Evolutionary conservation across 2,113 vertebrate species (phyloP), one percentile per base, ranked within the genome.

Genomic region (Dendropsophus ebraccatus): DNA sequence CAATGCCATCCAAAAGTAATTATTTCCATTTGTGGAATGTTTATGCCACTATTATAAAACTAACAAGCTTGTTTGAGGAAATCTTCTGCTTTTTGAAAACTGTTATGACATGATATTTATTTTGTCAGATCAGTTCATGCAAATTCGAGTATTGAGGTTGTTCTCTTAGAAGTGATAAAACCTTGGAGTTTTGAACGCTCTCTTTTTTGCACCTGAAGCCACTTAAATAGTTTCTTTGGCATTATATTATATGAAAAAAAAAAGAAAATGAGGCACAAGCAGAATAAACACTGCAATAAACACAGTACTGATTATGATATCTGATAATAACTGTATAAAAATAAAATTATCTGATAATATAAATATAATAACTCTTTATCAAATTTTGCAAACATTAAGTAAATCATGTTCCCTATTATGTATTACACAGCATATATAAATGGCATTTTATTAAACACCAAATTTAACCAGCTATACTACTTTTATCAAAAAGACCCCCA

Each of bases 1-100:
- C 50, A 58, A 35, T 56, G 32, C 2, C 28, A 80, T 45, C 35
- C 60, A 37, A 80, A 80, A 11, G 41, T 60, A 80, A 80, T 60
- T 41, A 80, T 60, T 45, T 60, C 77, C 54, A 80, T 80, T 60
- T 60, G 52, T n/a, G 3, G n/a, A 79, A 79, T 60, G 77, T 60
- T 76, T 76, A 58, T 41, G 10, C 28, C 52, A 37, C 21, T 54
- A 78, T 56, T 37, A 58, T 56, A 80, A 80, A 60, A 80, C 35
- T 41, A 60, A 80, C 32, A 60, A 21, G 32, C 52, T 80, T 41
- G 54, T 80, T 45, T 80, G 7, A 37, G 52, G 37, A 80, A 60
- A 37, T 41, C 23, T 80, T 35, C n/a, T 45, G 3, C 74, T 80
- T 14, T n/a, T 54, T 25, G 32, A 13, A 58, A 78, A 54, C 19